These are phyloP conservation scores for Myanophis thanlyinensis DNA, from an alignment of 2,113 vertebrate species.

Conservation along the genomic window DNA sequence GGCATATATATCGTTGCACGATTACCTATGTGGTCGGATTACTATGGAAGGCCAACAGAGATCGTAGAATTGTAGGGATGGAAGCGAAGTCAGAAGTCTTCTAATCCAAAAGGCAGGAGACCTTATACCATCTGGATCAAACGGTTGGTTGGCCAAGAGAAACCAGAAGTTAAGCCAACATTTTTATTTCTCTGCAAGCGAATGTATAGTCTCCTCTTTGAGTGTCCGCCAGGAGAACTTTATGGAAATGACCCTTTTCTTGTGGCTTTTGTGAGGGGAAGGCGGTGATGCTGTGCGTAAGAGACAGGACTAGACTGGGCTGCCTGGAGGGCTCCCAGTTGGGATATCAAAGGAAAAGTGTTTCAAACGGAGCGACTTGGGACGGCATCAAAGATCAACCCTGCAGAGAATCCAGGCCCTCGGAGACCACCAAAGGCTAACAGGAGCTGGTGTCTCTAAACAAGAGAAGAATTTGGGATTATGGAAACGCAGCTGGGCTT, in stretches of 20 bases:
- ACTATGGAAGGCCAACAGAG: neutral
- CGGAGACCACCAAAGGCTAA: neutral
- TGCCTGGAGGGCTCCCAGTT: neutral
- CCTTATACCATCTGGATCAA: neutral
- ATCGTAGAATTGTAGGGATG: neutral
- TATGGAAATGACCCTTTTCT: neutral
- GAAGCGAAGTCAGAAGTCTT: too few species aligned
- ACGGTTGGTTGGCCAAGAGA: neutral
- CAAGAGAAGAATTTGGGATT: neutral
- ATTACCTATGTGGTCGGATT: neutral
- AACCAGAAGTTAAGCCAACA: neutral
- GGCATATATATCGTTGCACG: neutral
- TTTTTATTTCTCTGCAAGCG: neutral
- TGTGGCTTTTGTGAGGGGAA: neutral
- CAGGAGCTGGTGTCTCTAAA: neutral
- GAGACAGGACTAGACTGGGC: neutral
- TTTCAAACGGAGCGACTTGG: neutral
- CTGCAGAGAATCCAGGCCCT: neutral
- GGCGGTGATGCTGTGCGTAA: neutral
- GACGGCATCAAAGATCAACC: neutral
- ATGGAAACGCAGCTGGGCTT: neutral
- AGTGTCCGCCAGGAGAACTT: neutral
- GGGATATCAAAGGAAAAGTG: neutral
- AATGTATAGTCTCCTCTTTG: neutral
- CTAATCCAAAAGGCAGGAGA: too few species aligned